Percentiles rank a stretch among this genome's conserved stretches.
Evolutionary conservation across 35 echinoderm and acorn worm species (phyloP).

Genomic region (Lytechinus variegatus): DNA sequence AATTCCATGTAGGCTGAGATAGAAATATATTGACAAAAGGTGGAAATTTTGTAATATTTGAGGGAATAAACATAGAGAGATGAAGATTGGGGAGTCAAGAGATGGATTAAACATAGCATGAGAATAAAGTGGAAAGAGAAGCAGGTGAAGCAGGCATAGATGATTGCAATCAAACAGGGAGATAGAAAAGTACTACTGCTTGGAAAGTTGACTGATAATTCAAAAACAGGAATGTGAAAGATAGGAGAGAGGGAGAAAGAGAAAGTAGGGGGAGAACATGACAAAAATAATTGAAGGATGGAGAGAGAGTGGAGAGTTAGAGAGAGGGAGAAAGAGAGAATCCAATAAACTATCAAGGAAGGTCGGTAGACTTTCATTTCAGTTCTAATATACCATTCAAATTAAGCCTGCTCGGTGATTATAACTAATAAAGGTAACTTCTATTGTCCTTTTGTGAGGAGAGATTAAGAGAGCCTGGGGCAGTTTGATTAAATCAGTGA

Average conservation of each 20-base stretch:
- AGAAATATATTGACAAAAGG: no score
- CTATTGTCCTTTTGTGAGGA: not conserved
- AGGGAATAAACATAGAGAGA: no score
- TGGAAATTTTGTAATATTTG: no score
- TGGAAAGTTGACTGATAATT: not conserved
- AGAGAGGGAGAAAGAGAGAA: constrained; percentile 17
- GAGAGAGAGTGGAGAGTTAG: not conserved
- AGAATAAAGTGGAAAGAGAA: not conserved
- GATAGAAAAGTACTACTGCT: not conserved
- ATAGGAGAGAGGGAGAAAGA: not conserved
- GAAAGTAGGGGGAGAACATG: not conserved
- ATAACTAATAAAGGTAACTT: not conserved
- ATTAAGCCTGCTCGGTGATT: not conserved
- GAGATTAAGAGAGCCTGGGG: not conserved
- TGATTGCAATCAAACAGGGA: not conserved
- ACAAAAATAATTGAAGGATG: not conserved
- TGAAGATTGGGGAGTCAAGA: no score
- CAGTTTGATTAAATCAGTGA: constrained; percentile 40
- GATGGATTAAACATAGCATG: not conserved
- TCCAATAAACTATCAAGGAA: not conserved
- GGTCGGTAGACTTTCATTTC: not conserved
- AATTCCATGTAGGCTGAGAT: no score
- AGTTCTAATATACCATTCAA: not conserved
- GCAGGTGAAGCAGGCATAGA: no score
- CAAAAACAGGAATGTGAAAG: not conserved